Evolutionary conservation across 2,888 invertebrate genomes (phyloP), one percentile per base, ranked within the genome.

Genomic region (Leptinotarsa haldemani): DNA sequence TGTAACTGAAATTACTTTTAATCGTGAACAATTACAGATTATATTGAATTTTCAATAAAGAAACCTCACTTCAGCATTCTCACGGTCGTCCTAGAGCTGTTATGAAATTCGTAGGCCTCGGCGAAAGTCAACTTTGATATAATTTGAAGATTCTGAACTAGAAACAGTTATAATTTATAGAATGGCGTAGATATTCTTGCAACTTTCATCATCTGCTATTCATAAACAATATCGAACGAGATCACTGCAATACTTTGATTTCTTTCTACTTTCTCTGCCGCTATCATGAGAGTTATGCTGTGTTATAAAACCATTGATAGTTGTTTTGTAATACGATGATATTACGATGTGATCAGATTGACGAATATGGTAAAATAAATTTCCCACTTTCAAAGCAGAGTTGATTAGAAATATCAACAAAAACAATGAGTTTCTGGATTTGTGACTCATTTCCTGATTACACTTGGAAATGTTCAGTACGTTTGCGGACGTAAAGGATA

Each of bases 1-100:
- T 50, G 69, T 73, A 73, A 69, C 70, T 67, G 74, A 74, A 67
- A 74, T 70, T 53, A 70, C 70, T 53, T 74, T 61, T 63, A 56
- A 74, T 74, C 63, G 67, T 70, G 74, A 74, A 70, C 74, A 74
- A 74, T 74, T 70, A 74, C 74, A 70, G 70, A 70, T 74, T 70
- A 53, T 68, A 70, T 73, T 70, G 73, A 70, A 61, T 74, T 74
- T 74, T 67, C 74, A 70, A 70, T 70, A 70, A 70, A 70, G 74
- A 74, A 74, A 74, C 70, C 70, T 68, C 64, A 18, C 61, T 40
- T 0, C 3, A 9, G 40, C 61, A 61, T 61, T 61, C 61, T 61
- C 61, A 61, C 61, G 61, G 61, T 61, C 61, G 61, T 61, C 61
- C 30, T 30, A 30, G 61, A 61, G n/a, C n/a, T 40, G 30, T 61